Base-by-base conservation (phyloP, 2,888 invertebrate species). In the Entomobrya proxima region DNA sequence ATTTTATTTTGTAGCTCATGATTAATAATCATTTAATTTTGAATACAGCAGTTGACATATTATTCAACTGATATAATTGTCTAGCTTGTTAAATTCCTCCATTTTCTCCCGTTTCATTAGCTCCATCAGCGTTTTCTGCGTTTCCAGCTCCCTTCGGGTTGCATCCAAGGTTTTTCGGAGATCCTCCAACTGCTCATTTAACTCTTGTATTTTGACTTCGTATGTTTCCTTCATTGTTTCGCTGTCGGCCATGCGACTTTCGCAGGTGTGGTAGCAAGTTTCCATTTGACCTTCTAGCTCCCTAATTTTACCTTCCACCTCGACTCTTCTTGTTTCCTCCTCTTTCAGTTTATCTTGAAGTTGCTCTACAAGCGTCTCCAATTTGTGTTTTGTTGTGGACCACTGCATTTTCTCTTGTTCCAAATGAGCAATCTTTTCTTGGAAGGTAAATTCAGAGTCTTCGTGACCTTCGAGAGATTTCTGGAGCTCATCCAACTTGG, bases 201-300 rank as follows among this genome's bases (percentile, higher is more conserved):
- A 58, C 44, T 85, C 52, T n/a, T 64, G 85, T 11, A 85, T 64
- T 18, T 76, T 75, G 7, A 61, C 80, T 21, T 85, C 78, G 27
- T 30, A 80, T 3, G 52, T 77, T 44, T 77, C 76, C 50, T 75
- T 79, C 37, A 50, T 64, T 32, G 37, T 79, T 80, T 85, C 75
- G 11, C 50, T 21, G 24, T 80, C 76, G 2, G 79, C 67, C 67
- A 75, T 40, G 18, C 32, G 37, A 15, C 37, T 40, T 40, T 67
- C 80, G 35, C 72, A 74, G 13, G 30, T 75, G 52, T 67, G 50
- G n/a, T 81, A 74, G 24, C 74, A 74, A 1, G 58, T n/a, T 15
- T 81, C 81, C 61, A 81, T 81, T 21, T 81, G 74, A 37, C 24
- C 4, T 30, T 72, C 44, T 32, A 81, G 30, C 30, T 72, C 58